A percentile compares a stretch with the other conserved stretches of the same genome.
Evolutionary conservation across 2,113 vertebrate genomes (phyloP).

Genomic region (Barnardius zonarius): DNA sequence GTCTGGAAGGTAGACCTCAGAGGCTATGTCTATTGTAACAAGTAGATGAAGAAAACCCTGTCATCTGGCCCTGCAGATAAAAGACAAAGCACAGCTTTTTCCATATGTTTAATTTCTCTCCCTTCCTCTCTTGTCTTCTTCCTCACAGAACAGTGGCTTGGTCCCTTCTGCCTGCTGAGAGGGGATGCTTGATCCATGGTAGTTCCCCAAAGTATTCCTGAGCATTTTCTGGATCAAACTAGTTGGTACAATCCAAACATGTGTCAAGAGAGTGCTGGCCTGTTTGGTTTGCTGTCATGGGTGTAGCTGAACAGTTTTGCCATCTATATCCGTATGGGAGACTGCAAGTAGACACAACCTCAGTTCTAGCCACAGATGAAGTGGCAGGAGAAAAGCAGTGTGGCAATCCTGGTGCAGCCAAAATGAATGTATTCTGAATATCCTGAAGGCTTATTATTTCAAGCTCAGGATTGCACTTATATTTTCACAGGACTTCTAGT

Average conservation of each 20-base stretch:
- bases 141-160: background rate
- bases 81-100: background rate
- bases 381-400: background rate
- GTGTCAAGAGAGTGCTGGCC: background rate
- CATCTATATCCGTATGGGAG: background rate
- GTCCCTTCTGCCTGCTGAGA: background rate
- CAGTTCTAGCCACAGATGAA: background rate
- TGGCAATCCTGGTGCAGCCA: background rate
- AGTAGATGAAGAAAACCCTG: background rate
- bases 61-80: background rate
- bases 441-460: slow-evolving; percentile 36
- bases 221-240: background rate
- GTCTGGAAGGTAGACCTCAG: background rate
- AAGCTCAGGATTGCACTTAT: background rate
- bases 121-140: background rate
- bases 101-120: background rate
- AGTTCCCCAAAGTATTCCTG: background rate
- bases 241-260: background rate
- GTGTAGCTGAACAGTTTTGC: background rate
- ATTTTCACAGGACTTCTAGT: slow-evolving; percentile 29
- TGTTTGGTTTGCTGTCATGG: background rate
- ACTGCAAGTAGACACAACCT: background rate
- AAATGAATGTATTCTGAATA: background rate
- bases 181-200: background rate
- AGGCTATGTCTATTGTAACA: background rate